phyloP scores from a whole-genome alignment of 2,888 invertebrate genomes.

The Drosophila paranaensis region DNA sequence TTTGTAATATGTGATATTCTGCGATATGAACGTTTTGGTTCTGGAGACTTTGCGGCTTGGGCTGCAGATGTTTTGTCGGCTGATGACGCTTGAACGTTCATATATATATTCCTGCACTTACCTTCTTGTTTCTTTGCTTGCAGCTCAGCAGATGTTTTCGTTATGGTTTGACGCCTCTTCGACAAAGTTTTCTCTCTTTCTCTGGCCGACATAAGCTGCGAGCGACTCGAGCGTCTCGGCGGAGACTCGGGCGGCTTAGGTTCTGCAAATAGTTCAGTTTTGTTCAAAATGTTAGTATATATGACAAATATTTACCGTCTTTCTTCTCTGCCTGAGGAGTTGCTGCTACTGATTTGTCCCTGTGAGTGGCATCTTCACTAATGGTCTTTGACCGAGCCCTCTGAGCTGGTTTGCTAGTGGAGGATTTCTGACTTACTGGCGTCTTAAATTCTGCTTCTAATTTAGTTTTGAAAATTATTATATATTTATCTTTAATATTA shows the following conservation, averaged over 20 bases:
- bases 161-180: background rate
- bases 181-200: no score
- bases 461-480: no score
- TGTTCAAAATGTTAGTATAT: no score
- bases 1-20: background rate
- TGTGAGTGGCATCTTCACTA: no score
- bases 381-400: no score
- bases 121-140: background rate
- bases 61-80: background rate
- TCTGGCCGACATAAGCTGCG: no score
- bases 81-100: background rate
- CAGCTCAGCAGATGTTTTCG: background rate
- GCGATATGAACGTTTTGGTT: background rate
- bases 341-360: no score
- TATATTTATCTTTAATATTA: no score
- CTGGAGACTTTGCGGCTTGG: background rate
- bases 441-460: no score
- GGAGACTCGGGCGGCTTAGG: background rate
- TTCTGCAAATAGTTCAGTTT: background rate
- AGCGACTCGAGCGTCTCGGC: background rate
- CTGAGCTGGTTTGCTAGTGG: no score
- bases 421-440: no score
- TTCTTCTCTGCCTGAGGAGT: no score
- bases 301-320: background rate
- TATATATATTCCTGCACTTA: background rate